phyloP scores from a whole-genome alignment of 2,113 vertebrate genomes.

The Cettia cetti region DNA sequence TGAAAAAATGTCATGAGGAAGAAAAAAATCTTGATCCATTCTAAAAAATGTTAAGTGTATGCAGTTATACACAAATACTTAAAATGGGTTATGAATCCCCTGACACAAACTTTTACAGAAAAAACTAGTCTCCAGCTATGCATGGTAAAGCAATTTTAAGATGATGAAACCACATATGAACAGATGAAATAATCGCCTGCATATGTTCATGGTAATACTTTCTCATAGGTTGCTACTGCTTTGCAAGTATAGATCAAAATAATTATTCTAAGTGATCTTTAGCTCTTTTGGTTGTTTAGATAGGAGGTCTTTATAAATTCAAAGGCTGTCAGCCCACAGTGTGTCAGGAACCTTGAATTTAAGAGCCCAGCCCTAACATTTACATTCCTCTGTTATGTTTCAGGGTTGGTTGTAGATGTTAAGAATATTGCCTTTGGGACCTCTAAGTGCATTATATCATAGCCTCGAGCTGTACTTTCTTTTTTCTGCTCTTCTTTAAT shows the following conservation, averaged over 20 bases:
- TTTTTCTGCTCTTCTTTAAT: slow-evolving; percentile 17
- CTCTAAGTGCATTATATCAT: slow-evolving; percentile 31
- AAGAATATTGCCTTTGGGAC: slow-evolving; percentile 40
- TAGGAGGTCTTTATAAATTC: slow-evolving; percentile 29
- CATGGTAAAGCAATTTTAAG: not conserved
- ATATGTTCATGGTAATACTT: not conserved
- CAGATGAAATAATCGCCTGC: not conserved
- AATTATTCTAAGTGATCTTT: not conserved
- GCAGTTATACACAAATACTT: not conserved
- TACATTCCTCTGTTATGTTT: not conserved
- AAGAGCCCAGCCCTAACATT: not conserved
- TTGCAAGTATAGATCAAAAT: slow-evolving; percentile 18
- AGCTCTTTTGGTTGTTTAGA: not conserved
- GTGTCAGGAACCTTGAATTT: slow-evolving; percentile 11
- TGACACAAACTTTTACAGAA: not conserved
- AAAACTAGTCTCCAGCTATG: not conserved
- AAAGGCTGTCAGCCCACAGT: not conserved
- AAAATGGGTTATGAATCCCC: not conserved
- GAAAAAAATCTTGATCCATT: not conserved
- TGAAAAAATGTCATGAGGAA: not conserved
- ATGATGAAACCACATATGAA: not conserved
- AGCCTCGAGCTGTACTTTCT: slow-evolving; percentile 9
- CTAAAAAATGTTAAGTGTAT: not conserved
- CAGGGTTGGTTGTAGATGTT: not conserved
- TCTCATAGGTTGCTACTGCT: not conserved